These are phyloP conservation scores for Cylindroiulus punctatus DNA, from an alignment of 2,888 invertebrate species.

Conservation along the genomic window DNA sequence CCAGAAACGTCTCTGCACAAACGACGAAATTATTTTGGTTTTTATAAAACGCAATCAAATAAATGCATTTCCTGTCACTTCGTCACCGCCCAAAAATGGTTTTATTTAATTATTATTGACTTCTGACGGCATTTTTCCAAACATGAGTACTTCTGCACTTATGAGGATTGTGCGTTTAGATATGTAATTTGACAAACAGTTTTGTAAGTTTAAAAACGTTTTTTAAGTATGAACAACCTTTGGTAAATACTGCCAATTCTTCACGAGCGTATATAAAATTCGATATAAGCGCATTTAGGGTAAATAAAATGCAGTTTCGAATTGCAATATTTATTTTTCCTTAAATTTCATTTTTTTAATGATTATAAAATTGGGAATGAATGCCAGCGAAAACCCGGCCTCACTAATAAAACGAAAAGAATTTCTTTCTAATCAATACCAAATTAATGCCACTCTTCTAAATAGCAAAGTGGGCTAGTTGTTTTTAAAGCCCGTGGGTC, in stretches of 20 bases:
- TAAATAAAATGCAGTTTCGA: too few relatives aligned
- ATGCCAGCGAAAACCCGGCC: not conserved
- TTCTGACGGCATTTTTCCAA: not conserved
- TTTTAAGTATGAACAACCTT: too few relatives aligned
- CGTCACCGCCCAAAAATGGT: slow-evolving; percentile 36
- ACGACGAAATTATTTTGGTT: not conserved
- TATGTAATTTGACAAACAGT: too few relatives aligned
- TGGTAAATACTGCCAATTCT: too few relatives aligned
- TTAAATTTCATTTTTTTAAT: too few relatives aligned
- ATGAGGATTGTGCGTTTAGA: too few relatives aligned
- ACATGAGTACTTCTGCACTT: too few relatives aligned
- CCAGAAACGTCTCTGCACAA: not conserved
- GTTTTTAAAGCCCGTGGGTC: not conserved
- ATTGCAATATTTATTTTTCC: too few relatives aligned
- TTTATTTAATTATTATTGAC: slow-evolving; percentile 32
- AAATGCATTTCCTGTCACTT: slow-evolving; percentile 40
- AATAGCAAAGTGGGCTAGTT: not conserved
- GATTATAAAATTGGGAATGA: too few relatives aligned
- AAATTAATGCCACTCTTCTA: not conserved
- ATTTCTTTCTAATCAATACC: not conserved
- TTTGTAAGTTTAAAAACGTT: too few relatives aligned
- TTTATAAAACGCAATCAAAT: slow-evolving; percentile 29
- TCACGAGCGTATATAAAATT: too few relatives aligned
- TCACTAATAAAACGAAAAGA: not conserved
- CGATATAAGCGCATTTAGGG: too few relatives aligned